Evolutionary conservation across 1,140 invertebrate species (phyloP), one percentile per base, ranked within the genome.

Genomic region (Harpegnathos saltator): DNA sequence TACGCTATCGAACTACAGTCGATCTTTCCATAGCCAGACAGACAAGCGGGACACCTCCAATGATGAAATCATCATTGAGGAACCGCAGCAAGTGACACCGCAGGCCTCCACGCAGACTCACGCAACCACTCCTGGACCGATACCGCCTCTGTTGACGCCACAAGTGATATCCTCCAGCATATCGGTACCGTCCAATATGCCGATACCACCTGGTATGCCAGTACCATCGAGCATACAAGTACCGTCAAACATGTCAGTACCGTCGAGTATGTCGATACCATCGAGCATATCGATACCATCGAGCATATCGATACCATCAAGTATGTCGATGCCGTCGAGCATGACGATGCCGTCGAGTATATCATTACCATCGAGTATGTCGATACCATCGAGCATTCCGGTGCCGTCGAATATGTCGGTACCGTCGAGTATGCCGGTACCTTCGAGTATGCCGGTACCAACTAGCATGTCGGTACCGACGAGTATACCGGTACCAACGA

Each of bases 61-160:
- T 19, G 92, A 93, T 7, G 91, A 92, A 5, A 86, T 92, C 22
- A 87, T 91, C 26, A 88, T 92, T 4, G 91, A 93, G 77, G 91
- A 91, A 65, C 15, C 84, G 7, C 26, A 77, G 48, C 84, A 74
- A 14, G 24, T 69, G 17, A 38, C 84, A 2, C 12, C 82, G 12
- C 85, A 86, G 22, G 61, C 77, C 12, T 66, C 48, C 9, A 73
- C 72, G 1, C 85, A 87, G 24, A 56, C 85, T 11, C 69, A 85
- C n/a, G 7, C 15, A 14, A 22, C 80, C n/a, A 22, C 38, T 50
- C 50, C 65, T 24, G 33, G 52, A 48, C n/a, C 80, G n/a, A 80
- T 87, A 15, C 24, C 73, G 15, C 52, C 85, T 9, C 17, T 87
- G 12, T 74, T 87, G 50, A 44, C 84, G 1, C 73, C 85, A 11